These are phyloP conservation scores for Malurus leucopterus DNA, from an alignment of 2,797 vertebrate species.

Conservation along the genomic window DNA sequence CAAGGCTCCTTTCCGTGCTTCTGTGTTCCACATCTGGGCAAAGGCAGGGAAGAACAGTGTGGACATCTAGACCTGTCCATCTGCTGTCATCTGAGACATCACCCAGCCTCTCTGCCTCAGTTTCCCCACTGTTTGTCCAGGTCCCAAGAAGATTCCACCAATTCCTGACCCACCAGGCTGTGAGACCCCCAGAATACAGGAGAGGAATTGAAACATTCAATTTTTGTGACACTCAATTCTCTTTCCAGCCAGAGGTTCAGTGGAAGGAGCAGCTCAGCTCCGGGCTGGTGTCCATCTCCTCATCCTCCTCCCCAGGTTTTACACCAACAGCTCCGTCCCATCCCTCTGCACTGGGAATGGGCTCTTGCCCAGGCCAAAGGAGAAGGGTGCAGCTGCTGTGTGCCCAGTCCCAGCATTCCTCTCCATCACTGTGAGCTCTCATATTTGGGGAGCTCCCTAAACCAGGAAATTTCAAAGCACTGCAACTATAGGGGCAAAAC, in stretches of 20 bases:
- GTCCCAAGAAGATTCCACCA: background rate
- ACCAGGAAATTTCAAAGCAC: background rate
- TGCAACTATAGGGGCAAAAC: fast-evolving
- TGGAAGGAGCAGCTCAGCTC: background rate
- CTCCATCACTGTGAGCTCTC: background rate
- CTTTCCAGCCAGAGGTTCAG: background rate
- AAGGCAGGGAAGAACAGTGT: fast-evolving
- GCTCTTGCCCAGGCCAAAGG: background rate
- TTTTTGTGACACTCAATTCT: background rate
- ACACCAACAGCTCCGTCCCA: background rate
- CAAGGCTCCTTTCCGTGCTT: background rate
- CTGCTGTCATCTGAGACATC: background rate
- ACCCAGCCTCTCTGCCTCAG: background rate
- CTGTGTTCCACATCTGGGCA: background rate
- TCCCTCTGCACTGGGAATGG: background rate
- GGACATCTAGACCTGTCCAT: background rate
- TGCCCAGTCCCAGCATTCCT: background rate
- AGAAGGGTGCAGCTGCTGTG: background rate
- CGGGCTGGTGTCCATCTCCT: background rate
- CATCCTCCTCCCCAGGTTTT: background rate
- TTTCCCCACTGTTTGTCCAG: background rate
- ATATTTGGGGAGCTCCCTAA: background rate
- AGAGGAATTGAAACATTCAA: background rate
- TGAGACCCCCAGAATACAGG: background rate
- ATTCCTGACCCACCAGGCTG: background rate